Evolutionary conservation across 1,140 invertebrate species (phyloP).

Genomic region (Camponotus pennsylvanicus): DNA sequence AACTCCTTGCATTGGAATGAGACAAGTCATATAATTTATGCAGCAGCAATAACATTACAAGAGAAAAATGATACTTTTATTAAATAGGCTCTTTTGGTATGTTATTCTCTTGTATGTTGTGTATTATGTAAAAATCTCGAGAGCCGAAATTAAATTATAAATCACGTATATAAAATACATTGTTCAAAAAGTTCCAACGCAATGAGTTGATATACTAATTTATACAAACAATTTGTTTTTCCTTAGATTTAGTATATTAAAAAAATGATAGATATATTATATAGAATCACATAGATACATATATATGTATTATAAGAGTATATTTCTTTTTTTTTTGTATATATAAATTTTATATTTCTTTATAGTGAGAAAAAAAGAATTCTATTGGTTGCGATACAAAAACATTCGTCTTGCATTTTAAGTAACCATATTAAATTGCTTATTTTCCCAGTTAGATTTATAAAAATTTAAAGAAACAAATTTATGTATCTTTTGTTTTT

Average conservation of each 20-base stretch:
- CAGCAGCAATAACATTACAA: background rate
- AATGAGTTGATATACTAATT: constrained; percentile 8
- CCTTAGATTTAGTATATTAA: constrained; percentile 15
- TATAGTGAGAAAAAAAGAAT: background rate
- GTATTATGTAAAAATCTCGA: background rate
- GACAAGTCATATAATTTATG: background rate
- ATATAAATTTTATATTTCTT: constrained; percentile 10
- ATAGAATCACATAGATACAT: background rate
- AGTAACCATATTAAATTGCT: background rate
- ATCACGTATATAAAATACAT: background rate
- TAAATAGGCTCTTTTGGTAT: background rate
- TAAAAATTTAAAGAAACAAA: background rate
- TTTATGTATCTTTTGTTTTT: background rate
- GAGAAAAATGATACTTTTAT: background rate
- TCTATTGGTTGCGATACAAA: constrained; percentile 6
- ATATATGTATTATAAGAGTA: background rate
- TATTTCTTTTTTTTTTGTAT: background rate
- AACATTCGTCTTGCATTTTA: background rate
- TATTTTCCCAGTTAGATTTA: background rate
- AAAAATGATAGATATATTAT: background rate
- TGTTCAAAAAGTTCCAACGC: background rate
- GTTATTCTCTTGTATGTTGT: background rate
- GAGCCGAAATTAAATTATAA: background rate
- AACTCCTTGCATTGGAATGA: background rate
- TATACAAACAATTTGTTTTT: background rate